Conservation (phyloP, 2,797 vertebrate species). For the Pteropus rufus region DNA sequence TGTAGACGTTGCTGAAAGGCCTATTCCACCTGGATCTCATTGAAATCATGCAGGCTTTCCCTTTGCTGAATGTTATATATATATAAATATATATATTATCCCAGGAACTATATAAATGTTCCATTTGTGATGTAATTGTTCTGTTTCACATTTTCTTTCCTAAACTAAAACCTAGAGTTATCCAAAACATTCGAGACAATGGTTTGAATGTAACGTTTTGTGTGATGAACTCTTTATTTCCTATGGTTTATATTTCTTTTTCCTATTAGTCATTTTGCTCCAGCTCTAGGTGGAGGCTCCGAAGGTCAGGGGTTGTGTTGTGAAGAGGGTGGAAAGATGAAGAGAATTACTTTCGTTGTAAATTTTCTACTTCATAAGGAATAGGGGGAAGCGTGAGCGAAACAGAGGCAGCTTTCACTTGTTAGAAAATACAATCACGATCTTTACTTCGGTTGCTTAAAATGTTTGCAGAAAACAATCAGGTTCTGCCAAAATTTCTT, state of each 20-base stretch:
- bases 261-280: not conserved
- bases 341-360: not conserved
- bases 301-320: not conserved
- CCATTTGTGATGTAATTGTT: slow-evolving; percentile 60
- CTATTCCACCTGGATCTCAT: slow-evolving; percentile 39
- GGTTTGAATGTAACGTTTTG: not conserved
- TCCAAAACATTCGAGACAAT: slow-evolving; percentile 26
- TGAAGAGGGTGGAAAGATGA: not conserved
- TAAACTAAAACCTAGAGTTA: slow-evolving; percentile 44
- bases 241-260: slow-evolving; percentile 5
- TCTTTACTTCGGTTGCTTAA: slow-evolving; percentile 31
- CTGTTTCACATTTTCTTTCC: slow-evolving; percentile 66
- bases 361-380: slow-evolving; percentile 21
- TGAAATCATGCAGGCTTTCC: not conserved
- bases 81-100: not conserved
- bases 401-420: slow-evolving; percentile 1
- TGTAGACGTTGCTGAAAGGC: not conserved
- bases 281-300: not conserved
- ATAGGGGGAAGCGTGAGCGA: not conserved
- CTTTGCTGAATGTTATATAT: not conserved
- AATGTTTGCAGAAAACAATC: not conserved
- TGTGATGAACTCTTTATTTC: not conserved
- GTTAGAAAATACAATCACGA: not conserved
- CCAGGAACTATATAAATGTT: slow-evolving; percentile 19
- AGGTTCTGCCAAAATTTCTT: slow-evolving; percentile 25